Conservation (phyloP, 2,888 invertebrate species). For the Caenorhabditis wallacei region DNA sequence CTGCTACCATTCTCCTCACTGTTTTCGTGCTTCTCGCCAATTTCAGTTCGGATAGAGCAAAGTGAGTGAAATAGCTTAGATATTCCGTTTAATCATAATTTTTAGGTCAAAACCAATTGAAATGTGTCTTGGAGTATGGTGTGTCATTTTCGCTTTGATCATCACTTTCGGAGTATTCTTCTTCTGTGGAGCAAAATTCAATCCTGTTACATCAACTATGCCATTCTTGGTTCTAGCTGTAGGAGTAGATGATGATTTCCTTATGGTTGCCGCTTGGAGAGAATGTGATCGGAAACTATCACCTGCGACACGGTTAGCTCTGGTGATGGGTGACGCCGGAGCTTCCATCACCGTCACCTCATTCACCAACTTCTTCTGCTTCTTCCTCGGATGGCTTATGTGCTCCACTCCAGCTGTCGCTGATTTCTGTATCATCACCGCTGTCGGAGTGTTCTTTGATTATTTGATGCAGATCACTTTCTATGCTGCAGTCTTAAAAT, state of each 20-base stretch:
- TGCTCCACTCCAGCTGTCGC: conserved; percentile 83
- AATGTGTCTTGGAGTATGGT: conserved; percentile 82
- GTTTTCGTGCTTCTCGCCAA: conserved; percentile 81
- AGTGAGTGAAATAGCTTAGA: conserved; percentile 16
- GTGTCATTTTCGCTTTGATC: conserved; percentile 79
- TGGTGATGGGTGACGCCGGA: conserved; percentile 82
- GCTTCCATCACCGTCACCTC: conserved; percentile 83
- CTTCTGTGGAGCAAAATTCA: conserved; percentile 80
- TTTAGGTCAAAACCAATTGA: conserved; percentile 81
- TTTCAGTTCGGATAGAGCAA: conserved; percentile 69
- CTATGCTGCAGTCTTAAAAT: conserved; percentile 81
- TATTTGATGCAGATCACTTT: conserved; percentile 82
- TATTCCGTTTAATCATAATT: neutral
- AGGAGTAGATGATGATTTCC: conserved; percentile 82
- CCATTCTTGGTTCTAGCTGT: conserved; percentile 82
- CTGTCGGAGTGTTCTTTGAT: conserved; percentile 81
- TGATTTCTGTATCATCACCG: conserved; percentile 82
- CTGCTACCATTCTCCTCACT: conserved; percentile 80
- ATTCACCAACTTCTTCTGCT: conserved; percentile 83
- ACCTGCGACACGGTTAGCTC: conserved; percentile 69
- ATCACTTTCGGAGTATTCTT: conserved; percentile 82
- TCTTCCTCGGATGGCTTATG: conserved; percentile 82
- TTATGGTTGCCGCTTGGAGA: conserved; percentile 82
- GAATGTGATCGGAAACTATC: conserved; percentile 77
- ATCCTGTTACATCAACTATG: conserved; percentile 83